A percentile compares a stretch with the other conserved stretches of the same genome.
phyloP scores from a whole-genome alignment of 2,888 invertebrate genomes.

The Brachycybe producta region DNA sequence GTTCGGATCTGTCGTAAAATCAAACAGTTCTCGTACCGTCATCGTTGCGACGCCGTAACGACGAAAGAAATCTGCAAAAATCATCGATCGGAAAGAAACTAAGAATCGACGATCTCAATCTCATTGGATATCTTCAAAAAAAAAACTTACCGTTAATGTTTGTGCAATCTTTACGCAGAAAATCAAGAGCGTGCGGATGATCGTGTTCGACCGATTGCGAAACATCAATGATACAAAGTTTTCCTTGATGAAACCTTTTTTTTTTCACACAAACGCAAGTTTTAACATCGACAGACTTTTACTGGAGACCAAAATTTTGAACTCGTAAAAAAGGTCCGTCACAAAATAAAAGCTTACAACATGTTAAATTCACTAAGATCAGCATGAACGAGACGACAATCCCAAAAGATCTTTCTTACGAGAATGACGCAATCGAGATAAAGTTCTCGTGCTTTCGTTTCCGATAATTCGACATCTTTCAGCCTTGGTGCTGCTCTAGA shows the following conservation, averaged over 20 bases:
- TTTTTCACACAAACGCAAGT: no score
- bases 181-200: constrained; percentile 88
- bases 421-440: constrained; percentile 71
- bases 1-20: constrained; percentile 85
- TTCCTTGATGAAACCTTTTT: no score
- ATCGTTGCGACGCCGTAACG: constrained; percentile 82
- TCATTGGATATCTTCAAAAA: background rate
- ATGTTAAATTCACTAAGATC: constrained; percentile 96
- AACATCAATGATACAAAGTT: constrained; percentile 88
- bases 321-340: no score
- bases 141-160: constrained; percentile 54
- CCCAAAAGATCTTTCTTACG: constrained; percentile 88
- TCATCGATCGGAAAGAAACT: no score
- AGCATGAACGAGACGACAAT: constrained; percentile 90
- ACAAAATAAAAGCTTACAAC: constrained; percentile 55
- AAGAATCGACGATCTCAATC: no score
- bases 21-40: constrained; percentile 80
- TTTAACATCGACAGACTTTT: background rate
- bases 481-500: constrained; percentile 39
- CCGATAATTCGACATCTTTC: constrained; percentile 62
- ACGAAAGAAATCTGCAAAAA: constrained; percentile 63
- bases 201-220: constrained; percentile 98
- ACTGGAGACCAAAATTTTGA: background rate
- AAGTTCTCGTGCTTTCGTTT: constrained; percentile 52
- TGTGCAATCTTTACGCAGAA: constrained; percentile 84